A percentile compares a stretch with the other conserved stretches of the same genome.
These are phyloP conservation scores for Vireo altiloquus DNA, from an alignment of 2,113 vertebrate genomes.

Conservation along the genomic window DNA sequence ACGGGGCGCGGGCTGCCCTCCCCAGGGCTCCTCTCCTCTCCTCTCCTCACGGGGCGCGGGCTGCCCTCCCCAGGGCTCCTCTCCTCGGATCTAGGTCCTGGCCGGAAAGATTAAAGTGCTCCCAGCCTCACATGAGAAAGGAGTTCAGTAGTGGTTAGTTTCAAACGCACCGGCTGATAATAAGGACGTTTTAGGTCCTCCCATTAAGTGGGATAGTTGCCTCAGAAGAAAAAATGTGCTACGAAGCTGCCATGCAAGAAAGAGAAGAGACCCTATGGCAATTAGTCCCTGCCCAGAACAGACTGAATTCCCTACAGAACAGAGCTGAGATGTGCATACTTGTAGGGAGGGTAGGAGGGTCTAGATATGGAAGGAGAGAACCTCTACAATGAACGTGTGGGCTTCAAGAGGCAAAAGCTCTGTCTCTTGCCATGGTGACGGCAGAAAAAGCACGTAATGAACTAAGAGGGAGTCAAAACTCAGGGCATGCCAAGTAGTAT, in stretches of 20 bases:
- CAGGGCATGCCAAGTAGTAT: not conserved
- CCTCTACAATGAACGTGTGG: too few relatives aligned
- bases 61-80: not conserved
- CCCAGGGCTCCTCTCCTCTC: not conserved
- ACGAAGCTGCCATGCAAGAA: not conserved
- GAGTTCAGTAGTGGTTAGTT: not conserved
- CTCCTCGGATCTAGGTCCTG: accelerated
- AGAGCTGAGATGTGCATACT: not conserved
- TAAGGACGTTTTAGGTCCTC: not conserved
- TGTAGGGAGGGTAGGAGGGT: not conserved
- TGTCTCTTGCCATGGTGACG: not conserved
- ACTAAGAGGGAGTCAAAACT: not conserved
- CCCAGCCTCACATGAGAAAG: not conserved
- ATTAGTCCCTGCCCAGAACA: not conserved
- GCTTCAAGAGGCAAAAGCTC: not conserved
- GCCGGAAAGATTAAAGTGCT: not conserved
- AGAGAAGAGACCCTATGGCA: not conserved
- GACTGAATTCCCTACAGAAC: accelerated
- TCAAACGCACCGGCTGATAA: not conserved
- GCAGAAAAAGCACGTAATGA: not conserved
- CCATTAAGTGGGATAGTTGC: not conserved
- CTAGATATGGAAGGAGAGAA: not conserved
- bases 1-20: not conserved
- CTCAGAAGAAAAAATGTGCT: not conserved
- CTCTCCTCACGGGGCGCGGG: too few relatives aligned